Base-by-base conservation (phyloP, 2,888 invertebrate genomes). In the Epicampocera succincta region DNA sequence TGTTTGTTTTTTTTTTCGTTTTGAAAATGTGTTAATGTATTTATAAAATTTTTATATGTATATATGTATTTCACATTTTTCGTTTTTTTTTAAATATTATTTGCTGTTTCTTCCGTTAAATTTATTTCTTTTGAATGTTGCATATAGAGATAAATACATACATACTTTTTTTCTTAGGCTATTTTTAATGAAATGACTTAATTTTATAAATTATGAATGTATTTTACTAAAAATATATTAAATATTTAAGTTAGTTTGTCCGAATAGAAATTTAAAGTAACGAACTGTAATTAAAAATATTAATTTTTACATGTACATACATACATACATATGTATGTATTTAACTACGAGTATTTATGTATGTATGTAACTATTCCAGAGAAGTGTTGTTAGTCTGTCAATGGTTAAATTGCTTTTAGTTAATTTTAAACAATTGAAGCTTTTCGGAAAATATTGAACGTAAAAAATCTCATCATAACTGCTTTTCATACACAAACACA, bases 101-200 rank as follows among this genome's bases (percentile, higher is more conserved):
- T 66, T 71, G 25, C 29, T 73, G 66, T 66, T 80, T 76, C 72
- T 81, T 76, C 80, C 72, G 80, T 80, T 72, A 71, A 66, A 61
- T 61, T 66, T 68, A 6, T 66, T 74, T 75, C 42, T 25, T 65
- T 61, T 46, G 13, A 74, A 50, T 69, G 63, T 69, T 65, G 54
- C 69, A 61, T 75, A 63, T 63, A 52, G 21, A 29, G 6, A 6
- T 29, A 29, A 4, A 33, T 33, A 33, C 33, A 33, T 33, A 9
- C 8, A 33, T 33, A 33, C 46, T 50, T 50, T 46, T 29, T 33
- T 72, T 42, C 73, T 71, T 66, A 50, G 61, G 82, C 75, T 82
- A 82, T 82, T 82, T 82, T 78, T 82, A 82, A 82, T 21, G 61
- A 75, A 66, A 78, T 82, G 82, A 82, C 78, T 82, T 82, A 82